Evolutionary conservation across 2,888 invertebrate species (phyloP).

Genomic region (Apodemia hepburni): DNA sequence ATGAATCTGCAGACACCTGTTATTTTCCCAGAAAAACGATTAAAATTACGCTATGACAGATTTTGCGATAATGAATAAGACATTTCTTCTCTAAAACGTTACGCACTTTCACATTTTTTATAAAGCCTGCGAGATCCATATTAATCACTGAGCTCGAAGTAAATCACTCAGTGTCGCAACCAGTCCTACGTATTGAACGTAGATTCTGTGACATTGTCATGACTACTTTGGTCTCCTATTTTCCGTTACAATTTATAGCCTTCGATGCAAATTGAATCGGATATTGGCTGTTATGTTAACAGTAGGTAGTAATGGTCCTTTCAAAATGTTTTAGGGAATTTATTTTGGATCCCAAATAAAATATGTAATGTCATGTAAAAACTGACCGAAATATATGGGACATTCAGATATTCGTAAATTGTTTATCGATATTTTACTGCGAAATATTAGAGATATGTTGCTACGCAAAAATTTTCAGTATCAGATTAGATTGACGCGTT

Average conservation of each 20-base stretch:
- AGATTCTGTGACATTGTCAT: constrained; percentile 41
- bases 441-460: constrained; percentile 1
- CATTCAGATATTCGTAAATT: background rate
- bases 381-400: background rate
- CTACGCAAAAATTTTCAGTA: background rate
- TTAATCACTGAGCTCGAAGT: constrained; percentile 43
- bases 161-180: constrained; percentile 49
- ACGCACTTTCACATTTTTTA: constrained; percentile 11
- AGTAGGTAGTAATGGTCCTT: constrained; percentile 26
- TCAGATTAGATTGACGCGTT: background rate
- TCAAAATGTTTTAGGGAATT: constrained; percentile 20
- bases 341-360: background rate
- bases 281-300: constrained; percentile 30
- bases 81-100: background rate
- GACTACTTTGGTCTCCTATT: constrained; percentile 38
- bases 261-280: constrained; percentile 31
- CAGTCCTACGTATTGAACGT: constrained; percentile 42
- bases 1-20: constrained; percentile 23
- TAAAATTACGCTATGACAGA: constrained; percentile 5
- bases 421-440: background rate
- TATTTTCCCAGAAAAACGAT: constrained; percentile 4
- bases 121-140: constrained; percentile 25
- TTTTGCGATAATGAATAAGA: background rate
- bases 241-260: constrained; percentile 35
- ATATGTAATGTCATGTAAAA: background rate